phyloP scores from a whole-genome alignment of 2,888 invertebrate species.

The Chrysolina oricalcia region DNA sequence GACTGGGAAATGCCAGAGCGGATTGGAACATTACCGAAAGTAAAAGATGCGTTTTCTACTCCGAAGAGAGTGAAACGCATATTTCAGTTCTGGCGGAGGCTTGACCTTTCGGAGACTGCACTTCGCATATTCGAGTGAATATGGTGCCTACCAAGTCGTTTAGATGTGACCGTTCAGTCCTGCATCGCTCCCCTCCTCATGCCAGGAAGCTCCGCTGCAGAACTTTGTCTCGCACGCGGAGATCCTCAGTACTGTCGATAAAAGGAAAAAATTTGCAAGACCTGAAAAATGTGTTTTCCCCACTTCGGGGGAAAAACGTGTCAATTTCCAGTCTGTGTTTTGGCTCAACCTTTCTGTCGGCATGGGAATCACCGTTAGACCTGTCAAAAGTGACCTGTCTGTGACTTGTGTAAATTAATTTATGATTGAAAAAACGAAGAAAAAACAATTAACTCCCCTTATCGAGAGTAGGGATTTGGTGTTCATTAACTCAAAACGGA shows the following conservation, averaged over 20 bases:
- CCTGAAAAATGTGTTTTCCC: conserved; percentile 38
- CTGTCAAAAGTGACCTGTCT: conserved; percentile 21
- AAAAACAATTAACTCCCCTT: too few species aligned
- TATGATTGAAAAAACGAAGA: too few species aligned
- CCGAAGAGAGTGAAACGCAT: conserved; percentile 35
- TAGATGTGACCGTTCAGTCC: background rate
- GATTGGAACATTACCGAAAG: too few species aligned
- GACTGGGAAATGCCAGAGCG: too few species aligned
- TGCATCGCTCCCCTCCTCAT: background rate
- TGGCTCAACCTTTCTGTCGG: conserved; percentile 42
- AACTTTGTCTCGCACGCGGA: background rate
- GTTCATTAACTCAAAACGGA: too few species aligned
- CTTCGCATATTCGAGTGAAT: background rate
- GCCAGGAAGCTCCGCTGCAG: background rate
- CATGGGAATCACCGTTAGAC: background rate
- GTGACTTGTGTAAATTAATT: too few species aligned
- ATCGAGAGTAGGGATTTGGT: too few species aligned
- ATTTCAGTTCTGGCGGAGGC: conserved; percentile 40
- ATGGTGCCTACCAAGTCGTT: background rate
- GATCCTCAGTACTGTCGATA: background rate
- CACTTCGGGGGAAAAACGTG: conserved; percentile 37
- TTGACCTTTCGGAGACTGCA: conserved; percentile 33
- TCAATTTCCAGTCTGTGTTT: conserved; percentile 37
- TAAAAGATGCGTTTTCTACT: conserved; percentile 31
- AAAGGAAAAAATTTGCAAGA: conserved; percentile 34